A percentile compares a stretch with the other conserved stretches of the same genome.
Evolutionary conservation across 2,797 vertebrate species (phyloP).

Genomic region (Sebastes umbrosus): DNA sequence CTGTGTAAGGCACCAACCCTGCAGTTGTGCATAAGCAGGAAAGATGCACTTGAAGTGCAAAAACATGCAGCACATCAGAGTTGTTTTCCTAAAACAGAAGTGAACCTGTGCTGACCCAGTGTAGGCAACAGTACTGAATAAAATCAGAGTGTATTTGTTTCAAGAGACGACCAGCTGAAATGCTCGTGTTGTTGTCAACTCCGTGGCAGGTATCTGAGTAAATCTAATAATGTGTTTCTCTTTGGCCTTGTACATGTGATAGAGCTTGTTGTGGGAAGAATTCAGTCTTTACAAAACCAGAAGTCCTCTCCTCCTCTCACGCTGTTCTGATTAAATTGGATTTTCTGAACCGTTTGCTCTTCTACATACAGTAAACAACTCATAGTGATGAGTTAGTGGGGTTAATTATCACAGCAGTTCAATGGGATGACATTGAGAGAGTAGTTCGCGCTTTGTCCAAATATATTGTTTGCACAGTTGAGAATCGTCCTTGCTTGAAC

Average conservation of each 20-base stretch:
- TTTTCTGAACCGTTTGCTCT: not conserved
- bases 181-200: not conserved
- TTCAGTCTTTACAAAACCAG: not conserved
- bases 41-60: not conserved
- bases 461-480: slow-evolving; percentile 15
- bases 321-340: not conserved
- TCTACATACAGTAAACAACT: not conserved
- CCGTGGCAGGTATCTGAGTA: slow-evolving; percentile 10
- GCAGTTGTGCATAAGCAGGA: not conserved
- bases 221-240: slow-evolving; percentile 16
- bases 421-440: not conserved
- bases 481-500: slow-evolving; percentile 4
- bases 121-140: slow-evolving; percentile 25
- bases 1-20: not conserved
- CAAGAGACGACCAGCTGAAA: not conserved
- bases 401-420: slow-evolving; percentile 17
- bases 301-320: not conserved
- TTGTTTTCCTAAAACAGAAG: slow-evolving; percentile 26
- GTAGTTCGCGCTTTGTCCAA: not conserved
- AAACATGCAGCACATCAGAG: slow-evolving; percentile 5
- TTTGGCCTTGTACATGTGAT: not conserved
- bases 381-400: not conserved
- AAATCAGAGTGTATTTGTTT: slow-evolving; percentile 19
- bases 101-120: slow-evolving; percentile 11
- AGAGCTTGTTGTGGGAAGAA: not conserved